phyloP scores from a whole-genome alignment of 2,113 vertebrate species.

The Castor canadensis region DNA sequence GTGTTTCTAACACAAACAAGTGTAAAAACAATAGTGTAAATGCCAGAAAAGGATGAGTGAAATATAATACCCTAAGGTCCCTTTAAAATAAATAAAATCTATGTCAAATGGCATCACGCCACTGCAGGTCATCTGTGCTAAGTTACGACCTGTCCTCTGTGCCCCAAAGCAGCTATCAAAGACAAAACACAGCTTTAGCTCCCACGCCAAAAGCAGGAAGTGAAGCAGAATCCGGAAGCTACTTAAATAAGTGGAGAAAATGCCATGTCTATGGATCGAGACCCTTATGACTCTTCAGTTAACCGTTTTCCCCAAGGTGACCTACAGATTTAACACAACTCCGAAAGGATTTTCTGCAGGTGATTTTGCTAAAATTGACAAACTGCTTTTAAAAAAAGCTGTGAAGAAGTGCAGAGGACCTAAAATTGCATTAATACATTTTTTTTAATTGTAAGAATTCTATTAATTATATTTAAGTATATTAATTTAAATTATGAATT shows the following conservation, averaged over 20 bases:
- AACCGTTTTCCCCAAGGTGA: neutral
- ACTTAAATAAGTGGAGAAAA: neutral
- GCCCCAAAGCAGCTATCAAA: neutral
- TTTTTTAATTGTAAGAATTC: neutral
- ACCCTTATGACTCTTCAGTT: neutral
- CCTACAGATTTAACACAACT: constrained; percentile 5
- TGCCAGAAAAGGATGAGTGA: neutral
- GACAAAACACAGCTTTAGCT: neutral
- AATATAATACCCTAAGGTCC: neutral
- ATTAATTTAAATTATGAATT: too few relatives aligned
- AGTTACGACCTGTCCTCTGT: neutral
- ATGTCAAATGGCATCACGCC: neutral
- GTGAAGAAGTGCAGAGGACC: neutral
- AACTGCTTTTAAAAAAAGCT: neutral
- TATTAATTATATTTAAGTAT: too few relatives aligned
- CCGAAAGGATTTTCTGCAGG: neutral
- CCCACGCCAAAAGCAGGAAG: neutral
- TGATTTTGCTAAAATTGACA: neutral
- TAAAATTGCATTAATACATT: neutral
- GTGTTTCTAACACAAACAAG: neutral
- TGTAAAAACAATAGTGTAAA: neutral
- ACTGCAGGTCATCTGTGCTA: neutral
- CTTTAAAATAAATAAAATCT: neutral
- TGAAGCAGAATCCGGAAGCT: neutral
- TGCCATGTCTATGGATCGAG: neutral